Evolutionary conservation across 1,140 invertebrate genomes (phyloP).

Genomic region (Apis florea): DNA sequence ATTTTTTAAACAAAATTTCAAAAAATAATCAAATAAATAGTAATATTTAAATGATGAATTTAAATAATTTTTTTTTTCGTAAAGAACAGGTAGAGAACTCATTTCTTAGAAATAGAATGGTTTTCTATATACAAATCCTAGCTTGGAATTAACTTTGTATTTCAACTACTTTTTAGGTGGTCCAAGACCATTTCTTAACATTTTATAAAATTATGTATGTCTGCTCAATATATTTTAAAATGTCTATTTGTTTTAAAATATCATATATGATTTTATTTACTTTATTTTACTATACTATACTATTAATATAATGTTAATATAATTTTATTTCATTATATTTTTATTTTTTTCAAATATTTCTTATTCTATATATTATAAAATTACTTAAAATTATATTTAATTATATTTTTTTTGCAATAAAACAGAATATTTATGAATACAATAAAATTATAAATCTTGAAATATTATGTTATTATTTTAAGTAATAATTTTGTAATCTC

Average conservation of each 20-base stretch:
- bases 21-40: neutral
- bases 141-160: conserved; percentile 4
- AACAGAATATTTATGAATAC: neutral
- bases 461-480: neutral
- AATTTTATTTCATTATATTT: neutral
- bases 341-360: neutral
- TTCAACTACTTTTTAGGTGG: conserved; percentile 15
- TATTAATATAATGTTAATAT: neutral
- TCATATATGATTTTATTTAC: neutral
- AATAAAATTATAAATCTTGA: neutral
- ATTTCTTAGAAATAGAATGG: conserved; percentile 20
- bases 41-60: too few species aligned
- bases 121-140: conserved; percentile 15
- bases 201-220: neutral
- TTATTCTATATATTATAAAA: neutral
- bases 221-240: neutral
- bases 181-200: neutral
- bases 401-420: too few species aligned
- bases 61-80: neutral
- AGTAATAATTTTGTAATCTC: neutral
- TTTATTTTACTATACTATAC: neutral
- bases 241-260: too few species aligned
- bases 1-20: neutral
- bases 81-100: conserved; percentile 25
- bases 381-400: neutral